phyloP scores from a whole-genome alignment of 2,797 vertebrate species.

The Halcyon badia region DNA sequence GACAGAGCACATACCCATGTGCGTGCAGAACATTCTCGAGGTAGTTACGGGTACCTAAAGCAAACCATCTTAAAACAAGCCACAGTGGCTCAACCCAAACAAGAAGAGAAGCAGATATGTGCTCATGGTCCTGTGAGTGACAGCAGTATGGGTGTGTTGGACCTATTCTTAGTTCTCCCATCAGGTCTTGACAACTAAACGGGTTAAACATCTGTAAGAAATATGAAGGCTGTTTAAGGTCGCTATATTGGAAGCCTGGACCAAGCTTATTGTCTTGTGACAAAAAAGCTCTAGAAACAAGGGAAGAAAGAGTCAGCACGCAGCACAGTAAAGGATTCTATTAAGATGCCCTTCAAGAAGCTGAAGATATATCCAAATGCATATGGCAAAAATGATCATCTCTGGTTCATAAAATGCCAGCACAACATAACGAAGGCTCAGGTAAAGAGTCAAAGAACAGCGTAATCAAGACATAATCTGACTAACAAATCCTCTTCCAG shows the following conservation, averaged over 20 bases:
- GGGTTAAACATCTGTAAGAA: not conserved
- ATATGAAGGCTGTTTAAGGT: not conserved
- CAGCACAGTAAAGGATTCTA: not conserved
- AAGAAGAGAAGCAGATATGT: not conserved
- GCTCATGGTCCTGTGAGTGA: not conserved
- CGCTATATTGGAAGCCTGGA: not conserved
- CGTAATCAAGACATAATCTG: not conserved
- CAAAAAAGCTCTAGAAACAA: not conserved
- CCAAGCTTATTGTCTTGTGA: not conserved
- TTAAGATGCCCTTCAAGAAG: not conserved
- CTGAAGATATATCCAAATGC: not conserved
- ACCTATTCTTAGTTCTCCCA: constrained; percentile 15
- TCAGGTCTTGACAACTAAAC: not conserved
- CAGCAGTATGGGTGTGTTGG: not conserved
- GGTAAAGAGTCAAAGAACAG: not conserved
- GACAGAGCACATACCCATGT: not conserved
- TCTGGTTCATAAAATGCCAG: not conserved
- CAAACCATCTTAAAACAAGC: not conserved
- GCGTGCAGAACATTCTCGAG: not conserved
- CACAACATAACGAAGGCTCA: not conserved
- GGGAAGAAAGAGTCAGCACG: not conserved
- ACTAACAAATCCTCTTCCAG: not conserved
- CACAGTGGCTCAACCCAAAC: not conserved
- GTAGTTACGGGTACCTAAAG: not conserved
- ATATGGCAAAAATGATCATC: not conserved